These are phyloP conservation scores for Drosophila austrosaltans DNA, from an alignment of 2,888 invertebrate genomes.

Conservation along the genomic window DNA sequence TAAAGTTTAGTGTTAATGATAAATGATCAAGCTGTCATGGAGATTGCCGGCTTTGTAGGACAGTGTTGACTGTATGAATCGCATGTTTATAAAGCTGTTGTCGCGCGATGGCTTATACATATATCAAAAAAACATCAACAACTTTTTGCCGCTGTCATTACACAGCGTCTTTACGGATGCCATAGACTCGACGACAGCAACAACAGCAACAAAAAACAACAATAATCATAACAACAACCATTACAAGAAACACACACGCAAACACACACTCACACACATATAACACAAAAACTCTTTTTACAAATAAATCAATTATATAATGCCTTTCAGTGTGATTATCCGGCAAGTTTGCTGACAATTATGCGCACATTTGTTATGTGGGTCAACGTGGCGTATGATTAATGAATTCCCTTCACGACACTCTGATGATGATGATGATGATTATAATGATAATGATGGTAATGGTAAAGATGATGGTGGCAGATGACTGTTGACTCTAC, in stretches of 20 bases:
- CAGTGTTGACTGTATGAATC: constrained; percentile 13
- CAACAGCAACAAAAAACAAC: not conserved
- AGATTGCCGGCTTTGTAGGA: constrained; percentile 10
- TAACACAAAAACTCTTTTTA: constrained; percentile 36
- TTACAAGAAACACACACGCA: not conserved
- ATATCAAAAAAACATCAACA: constrained; percentile 39
- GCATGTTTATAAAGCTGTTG: constrained; percentile 16
- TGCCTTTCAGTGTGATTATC: constrained; percentile 59
- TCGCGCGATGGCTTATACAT: constrained; percentile 13
- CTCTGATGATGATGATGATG: constrained; percentile 20
- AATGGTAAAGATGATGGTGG: constrained; percentile 32
- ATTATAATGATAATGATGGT: constrained; percentile 31
- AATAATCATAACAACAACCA: not conserved
- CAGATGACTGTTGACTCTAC: constrained; percentile 35
- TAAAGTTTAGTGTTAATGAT: constrained; percentile 45
- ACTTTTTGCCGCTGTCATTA: constrained; percentile 55
- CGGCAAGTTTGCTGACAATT: constrained; percentile 68
- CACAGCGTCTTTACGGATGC: constrained; percentile 34
- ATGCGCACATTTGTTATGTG: constrained; percentile 58
- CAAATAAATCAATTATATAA: constrained; percentile 68
- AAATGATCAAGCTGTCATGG: constrained; percentile 53
- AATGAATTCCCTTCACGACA: constrained; percentile 51
- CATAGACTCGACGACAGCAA: constrained; percentile 5
- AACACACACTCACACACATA: not conserved
- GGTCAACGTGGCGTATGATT: constrained; percentile 73